Base-by-base conservation (phyloP, 2,888 invertebrate species). In the Drosophila kokeensis region DNA sequence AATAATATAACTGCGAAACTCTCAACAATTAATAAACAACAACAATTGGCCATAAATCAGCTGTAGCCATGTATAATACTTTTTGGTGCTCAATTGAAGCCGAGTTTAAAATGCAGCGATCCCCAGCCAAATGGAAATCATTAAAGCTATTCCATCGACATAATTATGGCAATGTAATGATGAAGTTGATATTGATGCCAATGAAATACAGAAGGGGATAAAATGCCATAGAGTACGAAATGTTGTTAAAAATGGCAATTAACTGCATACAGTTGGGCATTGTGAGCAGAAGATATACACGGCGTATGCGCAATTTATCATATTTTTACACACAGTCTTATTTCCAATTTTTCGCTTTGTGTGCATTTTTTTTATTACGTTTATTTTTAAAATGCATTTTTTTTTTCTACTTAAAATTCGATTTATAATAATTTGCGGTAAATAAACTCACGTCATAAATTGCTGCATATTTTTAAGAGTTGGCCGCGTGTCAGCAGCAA, bases 351-450 rank as follows among this genome's bases (percentile, higher is more conserved):
- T 83, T 62, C 66, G 76, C 66, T 42, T 59, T 63, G 65, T n/a
- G 49, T 54, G 36, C 29, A 38, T 38, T 62, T 60, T 61, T 59
- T 48, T 30, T 59, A 13, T 45, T 13, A 1, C 15, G 8, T 15
- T 7, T 8, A 15, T 15, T 7, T 8, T 24, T 42, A 4, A 4
- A 32, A 32, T n/a, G 4, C 36, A 15, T 61, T 30, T n/a, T 38
- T 65, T 15, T 57, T 61, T 45, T 54, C 49, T 83, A 80, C 86
- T 88, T 90, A 82, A 86, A 85, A 90, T 80, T 90, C 90, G 85
- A 86, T 86, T 85, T 90, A 86, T 86, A 86, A 90, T 78, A 86
- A 86, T 90, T 90, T 90, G 89, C 83, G 90, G 83, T 78, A 90
- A 90, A 86, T 86, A 86, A 90, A 88, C 81, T 85, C 88, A 64